A percentile compares a stretch with the other conserved stretches of the same genome.
phyloP scores from a whole-genome alignment of 1,140 invertebrate genomes.

The Orchestia grillus region DNA sequence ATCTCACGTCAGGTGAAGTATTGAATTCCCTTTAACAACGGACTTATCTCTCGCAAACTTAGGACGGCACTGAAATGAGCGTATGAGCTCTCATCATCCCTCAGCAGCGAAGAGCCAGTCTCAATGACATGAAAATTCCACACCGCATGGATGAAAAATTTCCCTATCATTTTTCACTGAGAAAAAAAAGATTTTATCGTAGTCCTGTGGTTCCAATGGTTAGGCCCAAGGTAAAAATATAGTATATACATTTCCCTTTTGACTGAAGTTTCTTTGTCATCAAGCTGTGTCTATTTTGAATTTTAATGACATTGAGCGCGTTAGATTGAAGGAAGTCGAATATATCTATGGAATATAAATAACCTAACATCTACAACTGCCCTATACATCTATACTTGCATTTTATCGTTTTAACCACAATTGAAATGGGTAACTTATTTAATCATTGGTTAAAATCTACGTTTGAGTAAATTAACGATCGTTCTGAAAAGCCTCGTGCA shows the following conservation, averaged over 20 bases:
- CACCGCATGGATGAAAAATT: not conserved
- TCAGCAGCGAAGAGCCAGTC: not conserved
- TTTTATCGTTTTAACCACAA: not conserved
- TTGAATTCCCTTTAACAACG: not conserved
- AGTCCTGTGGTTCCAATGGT: not conserved
- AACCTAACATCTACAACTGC: too few species aligned
- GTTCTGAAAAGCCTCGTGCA: not conserved
- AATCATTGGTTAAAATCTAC: too few species aligned
- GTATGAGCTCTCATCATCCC: not conserved
- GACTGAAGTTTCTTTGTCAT: too few species aligned
- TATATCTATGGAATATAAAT: too few species aligned
- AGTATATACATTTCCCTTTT: too few species aligned
- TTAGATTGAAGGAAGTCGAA: too few species aligned
- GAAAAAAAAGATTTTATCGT: not conserved
- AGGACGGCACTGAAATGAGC: not conserved
- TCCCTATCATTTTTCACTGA: not conserved
- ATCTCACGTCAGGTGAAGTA: not conserved
- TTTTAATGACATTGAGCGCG: too few species aligned
- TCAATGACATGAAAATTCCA: not conserved
- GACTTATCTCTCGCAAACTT: not conserved
- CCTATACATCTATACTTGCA: not conserved
- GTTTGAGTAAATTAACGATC: not conserved
- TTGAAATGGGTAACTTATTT: too few species aligned
- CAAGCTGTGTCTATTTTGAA: too few species aligned
- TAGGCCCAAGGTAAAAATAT: too few species aligned